Evolutionary conservation across 2,113 vertebrate species (phyloP), one percentile per base, ranked within the genome.

Genomic region (Grantiella picta): DNA sequence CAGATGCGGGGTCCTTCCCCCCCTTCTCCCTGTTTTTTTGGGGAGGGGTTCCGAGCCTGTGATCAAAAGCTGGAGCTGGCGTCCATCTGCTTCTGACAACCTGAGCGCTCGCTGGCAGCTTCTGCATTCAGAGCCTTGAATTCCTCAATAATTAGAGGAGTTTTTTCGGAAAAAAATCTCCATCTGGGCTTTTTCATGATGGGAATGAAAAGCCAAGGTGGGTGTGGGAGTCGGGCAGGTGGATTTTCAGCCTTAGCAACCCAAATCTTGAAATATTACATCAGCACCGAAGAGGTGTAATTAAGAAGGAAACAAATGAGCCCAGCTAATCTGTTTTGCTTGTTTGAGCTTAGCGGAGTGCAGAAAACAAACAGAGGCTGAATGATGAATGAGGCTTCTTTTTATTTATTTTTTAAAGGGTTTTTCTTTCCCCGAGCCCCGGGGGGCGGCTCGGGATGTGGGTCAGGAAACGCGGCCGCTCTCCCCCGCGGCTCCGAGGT

Each of bases 281-380:
- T 91, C 93, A 94, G 94, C 71, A 36, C 42, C 85, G 5, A 96
- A 92, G 93, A 94, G 94, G 93, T 97, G 92, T 94, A 96, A 95
- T 95, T 97, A 96, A 97, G 89, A 88, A 94, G 93, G 95, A 95
- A 97, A 96, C 92, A 96, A 96, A 95, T 77, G 94, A 96, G 87
- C 82, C 84, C 93, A 95, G 90, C 95, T 95, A 96, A 97, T 97
- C 95, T 94, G 92, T 95, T 97, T 95, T 95, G 90, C 94, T 97
- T 97, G 95, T 97, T 94, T 93, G 92, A 95, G 96, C 95, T 92
- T 95, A 93, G 90, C 40, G 5, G 85, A 94, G 92, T 86, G 92
- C 93, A 95, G 95, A 96, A 97, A 96, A 95, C 95, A 96, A 96
- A 95, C 95, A 97, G 93, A 96, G 52, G 52, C 82, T 91, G 94